Evolutionary conservation across 2,113 vertebrate species (phyloP), one percentile per base, ranked within the genome.

Genomic region (Crotalus horridus): DNA sequence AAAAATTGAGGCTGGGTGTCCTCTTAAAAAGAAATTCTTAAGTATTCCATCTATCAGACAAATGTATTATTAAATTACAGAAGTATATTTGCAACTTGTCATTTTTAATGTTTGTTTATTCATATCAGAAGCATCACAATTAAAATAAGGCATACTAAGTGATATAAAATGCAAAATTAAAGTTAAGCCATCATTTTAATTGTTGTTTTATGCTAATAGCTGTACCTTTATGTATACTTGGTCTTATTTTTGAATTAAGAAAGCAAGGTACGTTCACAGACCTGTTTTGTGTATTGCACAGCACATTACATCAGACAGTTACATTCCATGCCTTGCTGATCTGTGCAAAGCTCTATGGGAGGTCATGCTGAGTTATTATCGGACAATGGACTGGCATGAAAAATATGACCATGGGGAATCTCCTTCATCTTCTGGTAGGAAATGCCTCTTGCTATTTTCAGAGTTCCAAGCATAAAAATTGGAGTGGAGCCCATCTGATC

Each of bases 321-420:
- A 99, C 97, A 99, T 99, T 92, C 99, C 99, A 3, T 99, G 99
- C 97, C 98, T 99, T 95, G 98, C 98, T 7, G 99, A 99, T 95
- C 98, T 99, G 43, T 99, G 99, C 97, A 99, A 99, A 96, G 99
- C 99, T 90, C 97, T 99, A 61, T 99, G 99, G 99, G 99, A 99
- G 95, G 99, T 99, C 92, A 99, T 99, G 99, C 98, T 99, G 81
- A 99, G 99, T 96, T 99, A 99, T 96, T 98, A 99, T 94, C 97
- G 98, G 56, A 99, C 99, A 0, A 99, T 99, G 98, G 98, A 98
- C 96, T 99, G 99, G 99, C 99, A 99, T 1, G 99, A 99, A 89
- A 98, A 97, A 94, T 98, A 98, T 6, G 99, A 99, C 96, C 97
- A 97, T 94, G 98, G 97, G 93, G 97, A 97, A 69, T 87, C 95